Evolutionary conservation across 2,888 invertebrate genomes (phyloP).

Genomic region (Zeuzera pyrina): DNA sequence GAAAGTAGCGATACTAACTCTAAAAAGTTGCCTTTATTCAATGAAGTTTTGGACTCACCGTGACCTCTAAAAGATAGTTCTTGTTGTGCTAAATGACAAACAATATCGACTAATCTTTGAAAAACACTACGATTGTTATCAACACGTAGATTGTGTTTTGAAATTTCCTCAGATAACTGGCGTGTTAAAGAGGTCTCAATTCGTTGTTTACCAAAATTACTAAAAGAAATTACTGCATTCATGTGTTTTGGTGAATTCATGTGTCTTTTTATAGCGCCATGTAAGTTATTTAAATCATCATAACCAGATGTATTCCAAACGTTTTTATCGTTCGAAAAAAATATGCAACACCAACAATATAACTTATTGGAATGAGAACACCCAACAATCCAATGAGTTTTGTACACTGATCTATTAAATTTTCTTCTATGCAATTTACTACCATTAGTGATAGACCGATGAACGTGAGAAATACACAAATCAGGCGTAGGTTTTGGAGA

Average conservation of each 20-base stretch:
- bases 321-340: no score
- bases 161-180: not conserved
- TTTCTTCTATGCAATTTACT: no score
- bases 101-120: not conserved
- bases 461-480: not conserved
- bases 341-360: no score
- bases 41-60: not conserved
- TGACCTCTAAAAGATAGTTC: not conserved
- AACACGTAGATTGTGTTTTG: not conserved
- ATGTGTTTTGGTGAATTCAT: not conserved
- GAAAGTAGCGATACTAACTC: not conserved
- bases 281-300: not conserved
- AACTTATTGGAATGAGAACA: not conserved
- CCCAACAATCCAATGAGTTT: no score
- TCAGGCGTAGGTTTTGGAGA: no score
- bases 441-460: not conserved
- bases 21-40: not conserved
- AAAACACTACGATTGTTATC: not conserved
- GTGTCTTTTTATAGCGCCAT: not conserved
- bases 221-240: no score
- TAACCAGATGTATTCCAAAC: no score
- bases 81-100: not conserved
- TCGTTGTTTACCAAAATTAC: not conserved
- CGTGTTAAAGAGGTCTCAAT: not conserved
- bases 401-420: no score